These are phyloP conservation scores for Penaeus indicus DNA, from an alignment of 1,140 invertebrate species.

Conservation along the genomic window DNA sequence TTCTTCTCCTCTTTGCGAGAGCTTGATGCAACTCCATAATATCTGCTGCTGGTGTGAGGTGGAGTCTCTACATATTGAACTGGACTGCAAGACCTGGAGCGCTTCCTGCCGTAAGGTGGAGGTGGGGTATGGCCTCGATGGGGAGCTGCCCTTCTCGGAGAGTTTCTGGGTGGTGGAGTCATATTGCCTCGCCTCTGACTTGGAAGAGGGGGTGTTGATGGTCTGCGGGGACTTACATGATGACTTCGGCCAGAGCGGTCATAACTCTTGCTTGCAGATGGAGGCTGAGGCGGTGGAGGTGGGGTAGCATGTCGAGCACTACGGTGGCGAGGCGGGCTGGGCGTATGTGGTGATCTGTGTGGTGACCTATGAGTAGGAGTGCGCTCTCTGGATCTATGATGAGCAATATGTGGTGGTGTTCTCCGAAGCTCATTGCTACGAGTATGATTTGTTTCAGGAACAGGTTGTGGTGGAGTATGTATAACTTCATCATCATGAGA, in stretches of 20 bases:
- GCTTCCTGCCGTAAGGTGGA: constrained; percentile 39
- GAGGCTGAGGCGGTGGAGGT: constrained; percentile 29
- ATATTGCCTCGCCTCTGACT: constrained; percentile 55
- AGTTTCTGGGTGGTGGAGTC: constrained; percentile 47
- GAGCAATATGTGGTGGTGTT: constrained; percentile 45
- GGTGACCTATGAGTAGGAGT: constrained; percentile 35
- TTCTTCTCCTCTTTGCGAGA: constrained; percentile 58
- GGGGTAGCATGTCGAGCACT: constrained; percentile 35
- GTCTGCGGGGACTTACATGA: constrained; percentile 57
- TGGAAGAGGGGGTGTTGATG: constrained; percentile 47
- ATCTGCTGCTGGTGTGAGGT: constrained; percentile 55
- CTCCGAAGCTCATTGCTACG: constrained; percentile 39
- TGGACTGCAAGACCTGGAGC: constrained; percentile 55
- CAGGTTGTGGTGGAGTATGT: constrained; percentile 45
- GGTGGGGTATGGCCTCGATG: constrained; percentile 47
- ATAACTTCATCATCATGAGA: constrained; percentile 54
- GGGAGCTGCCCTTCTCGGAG: constrained; percentile 49
- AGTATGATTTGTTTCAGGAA: constrained; percentile 52
- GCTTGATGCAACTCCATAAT: constrained; percentile 49
- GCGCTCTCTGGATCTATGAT: constrained; percentile 40
- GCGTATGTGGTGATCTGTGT: constrained; percentile 43
- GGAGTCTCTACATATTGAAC: constrained; percentile 53
- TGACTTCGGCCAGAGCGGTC: constrained; percentile 48
- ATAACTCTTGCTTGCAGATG: constrained; percentile 44
- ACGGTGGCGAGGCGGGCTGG: constrained; percentile 50